A percentile compares a stretch with the other conserved stretches of the same genome.
Evolutionary conservation across 2,113 vertebrate species (phyloP).

Genomic region (Xenotilapia caudafasciata): DNA sequence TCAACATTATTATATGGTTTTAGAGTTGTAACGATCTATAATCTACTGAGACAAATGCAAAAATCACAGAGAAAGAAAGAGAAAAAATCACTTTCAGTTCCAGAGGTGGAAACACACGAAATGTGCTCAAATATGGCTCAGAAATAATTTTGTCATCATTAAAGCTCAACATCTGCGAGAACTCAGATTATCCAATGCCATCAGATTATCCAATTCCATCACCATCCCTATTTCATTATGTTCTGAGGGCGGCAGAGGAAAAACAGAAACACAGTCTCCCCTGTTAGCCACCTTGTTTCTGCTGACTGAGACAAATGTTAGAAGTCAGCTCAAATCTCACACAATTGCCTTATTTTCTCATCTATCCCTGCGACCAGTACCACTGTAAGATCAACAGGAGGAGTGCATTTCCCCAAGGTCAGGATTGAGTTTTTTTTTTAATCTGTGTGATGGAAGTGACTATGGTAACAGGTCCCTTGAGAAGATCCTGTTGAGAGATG

Average conservation of each 20-base stretch:
- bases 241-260: not conserved
- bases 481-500: conserved; percentile 22
- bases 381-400: conserved; percentile 17
- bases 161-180: not conserved
- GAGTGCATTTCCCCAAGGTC: conserved; percentile 38
- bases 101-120: not conserved
- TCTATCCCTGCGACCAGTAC: not conserved
- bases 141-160: not conserved
- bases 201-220: not conserved
- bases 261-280: not conserved
- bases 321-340: conserved; percentile 8
- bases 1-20: not conserved
- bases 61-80: not conserved
- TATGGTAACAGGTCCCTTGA: conserved; percentile 63
- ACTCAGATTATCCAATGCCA: not conserved
- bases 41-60: not conserved
- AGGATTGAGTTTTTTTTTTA: not conserved
- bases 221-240: not conserved
- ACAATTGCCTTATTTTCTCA: not conserved
- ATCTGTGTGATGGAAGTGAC: conserved; percentile 66
- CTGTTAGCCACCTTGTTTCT: not conserved
- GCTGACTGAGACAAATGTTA: conserved; percentile 28
- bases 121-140: not conserved
- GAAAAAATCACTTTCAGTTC: not conserved
- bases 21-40: not conserved